These are phyloP conservation scores for Poecilia velifera DNA, from an alignment of 2,797 vertebrate genomes.

Conservation along the genomic window DNA sequence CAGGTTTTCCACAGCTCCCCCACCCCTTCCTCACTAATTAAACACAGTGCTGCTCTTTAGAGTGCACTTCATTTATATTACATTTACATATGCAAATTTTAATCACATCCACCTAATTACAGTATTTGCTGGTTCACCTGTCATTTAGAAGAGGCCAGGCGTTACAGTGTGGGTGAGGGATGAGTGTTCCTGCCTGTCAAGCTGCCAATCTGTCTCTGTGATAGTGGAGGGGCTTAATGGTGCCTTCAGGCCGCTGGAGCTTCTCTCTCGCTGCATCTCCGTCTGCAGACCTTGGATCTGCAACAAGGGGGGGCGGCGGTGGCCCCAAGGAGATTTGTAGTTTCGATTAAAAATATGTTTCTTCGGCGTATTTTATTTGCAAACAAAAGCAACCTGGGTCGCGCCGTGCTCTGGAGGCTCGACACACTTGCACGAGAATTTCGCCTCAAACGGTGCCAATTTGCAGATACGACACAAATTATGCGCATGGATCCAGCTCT, in stretches of 20 bases:
- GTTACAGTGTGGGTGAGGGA: conserved; percentile 11
- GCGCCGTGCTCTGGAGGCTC: neutral
- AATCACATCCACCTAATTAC: conserved; percentile 69
- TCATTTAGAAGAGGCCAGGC: conserved; percentile 49
- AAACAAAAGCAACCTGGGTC: neutral
- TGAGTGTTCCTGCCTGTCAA: conserved; percentile 42
- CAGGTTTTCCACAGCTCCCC: conserved; percentile 28
- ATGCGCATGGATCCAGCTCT: neutral
- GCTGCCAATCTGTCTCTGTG: conserved; percentile 29
- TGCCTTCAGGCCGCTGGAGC: conserved; percentile 13
- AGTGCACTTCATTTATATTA: conserved; percentile 63
- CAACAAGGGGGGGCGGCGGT: neutral
- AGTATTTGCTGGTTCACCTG: conserved; percentile 63
- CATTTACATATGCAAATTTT: conserved; percentile 70
- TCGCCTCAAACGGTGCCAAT: neutral
- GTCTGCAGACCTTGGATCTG: conserved; percentile 18
- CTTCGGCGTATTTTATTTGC: neutral
- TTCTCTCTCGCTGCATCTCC: conserved; percentile 6
- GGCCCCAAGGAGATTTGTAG: neutral
- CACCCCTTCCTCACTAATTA: conserved; percentile 47
- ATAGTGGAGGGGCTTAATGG: conserved; percentile 36
- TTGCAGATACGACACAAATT: neutral
- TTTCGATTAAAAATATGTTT: conserved; percentile 12
- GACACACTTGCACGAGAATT: neutral
- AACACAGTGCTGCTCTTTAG: conserved; percentile 56